Conservation (phyloP, 2,113 vertebrate genomes). For the Ptilonorhynchus violaceus region DNA sequence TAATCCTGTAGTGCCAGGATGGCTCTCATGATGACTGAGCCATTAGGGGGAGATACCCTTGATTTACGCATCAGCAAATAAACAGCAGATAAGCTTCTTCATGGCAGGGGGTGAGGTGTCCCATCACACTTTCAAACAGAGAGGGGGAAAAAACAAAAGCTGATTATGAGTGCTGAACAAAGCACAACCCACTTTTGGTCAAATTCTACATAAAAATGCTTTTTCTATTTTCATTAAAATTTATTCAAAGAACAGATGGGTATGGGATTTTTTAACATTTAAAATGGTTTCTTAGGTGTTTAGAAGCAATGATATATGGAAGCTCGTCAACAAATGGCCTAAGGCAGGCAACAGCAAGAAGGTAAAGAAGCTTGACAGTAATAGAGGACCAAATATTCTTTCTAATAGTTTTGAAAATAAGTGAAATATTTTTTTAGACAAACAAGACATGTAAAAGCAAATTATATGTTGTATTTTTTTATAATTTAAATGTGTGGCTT, state of each 20-base stretch:
- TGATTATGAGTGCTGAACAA: not conserved
- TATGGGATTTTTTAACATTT: not conserved
- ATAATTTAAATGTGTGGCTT: not conserved
- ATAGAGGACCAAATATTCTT: not conserved
- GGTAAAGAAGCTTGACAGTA: not conserved
- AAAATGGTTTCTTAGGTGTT: not conserved
- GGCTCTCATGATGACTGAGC: no score
- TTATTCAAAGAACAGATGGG: not conserved
- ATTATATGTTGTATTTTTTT: not conserved
- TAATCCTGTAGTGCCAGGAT: no score
- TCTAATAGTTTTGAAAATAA: not conserved
- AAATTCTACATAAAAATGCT: not conserved
- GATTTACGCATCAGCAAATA: no score
- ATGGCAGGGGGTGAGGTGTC: no score
- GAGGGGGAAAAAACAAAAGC: rapidly evolving
- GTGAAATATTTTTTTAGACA: not conserved
- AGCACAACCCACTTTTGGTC: rapidly evolving
- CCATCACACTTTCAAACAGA: not conserved
- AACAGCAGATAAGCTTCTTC: no score
- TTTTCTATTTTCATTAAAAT: not conserved
- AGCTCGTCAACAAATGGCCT: not conserved
- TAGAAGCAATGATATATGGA: not conserved
- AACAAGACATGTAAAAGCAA: not conserved
- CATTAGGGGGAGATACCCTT: no score
- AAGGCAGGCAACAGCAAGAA: not conserved